Base-by-base conservation (phyloP, 1,140 invertebrate species). In the Eueides isabella region DNA sequence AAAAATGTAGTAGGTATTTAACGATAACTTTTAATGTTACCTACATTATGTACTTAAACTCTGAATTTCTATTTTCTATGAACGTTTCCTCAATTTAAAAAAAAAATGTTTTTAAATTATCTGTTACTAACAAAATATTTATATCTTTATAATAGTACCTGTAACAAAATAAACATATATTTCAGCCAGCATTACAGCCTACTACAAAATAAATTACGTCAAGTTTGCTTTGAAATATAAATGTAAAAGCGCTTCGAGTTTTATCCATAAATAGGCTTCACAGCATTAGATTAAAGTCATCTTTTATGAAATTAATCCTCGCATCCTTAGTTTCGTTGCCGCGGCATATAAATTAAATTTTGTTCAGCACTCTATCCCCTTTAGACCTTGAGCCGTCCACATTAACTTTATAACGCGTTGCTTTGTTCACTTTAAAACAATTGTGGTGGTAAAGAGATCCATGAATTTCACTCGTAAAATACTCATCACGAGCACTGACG, bases 371-470 rank as follows among this genome's bases (percentile, higher is more conserved):
- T 80, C 80, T 76, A 83, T 79, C 74, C 80, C 75, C 74, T 80
- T 80, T 73, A 78, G 80, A 77, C 78, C 79, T 82, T 80, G 77
- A 78, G 77, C 77, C 74, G 73, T 73, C 78, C 79, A 83, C 81
- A 81, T 82, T 81, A 82, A 84, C 80, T 80, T 79, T 79, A 84
- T 84, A 85, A 82, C 73, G 76, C 77, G 71, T 63, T 76, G 77
- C 83, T 87, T 84, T 83, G 79, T 84, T 79, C 82, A 78, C 78
- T 85, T 84, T 83, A 81, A 85, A 86, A 86, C 81, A 85, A 86
- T 85, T 81, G 80, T 76, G 75, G 76, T 70, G 81, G 77, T 71
- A 76, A 81, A 78, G 79, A 75, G 81, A 84, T 85, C 80, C 79
- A 62, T 75, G 79, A 84, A 87, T 85, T 83, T 79, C 82, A 81